Conservation (phyloP, 1,140 invertebrate genomes). For the Drosophila pseudoananassae region DNA sequence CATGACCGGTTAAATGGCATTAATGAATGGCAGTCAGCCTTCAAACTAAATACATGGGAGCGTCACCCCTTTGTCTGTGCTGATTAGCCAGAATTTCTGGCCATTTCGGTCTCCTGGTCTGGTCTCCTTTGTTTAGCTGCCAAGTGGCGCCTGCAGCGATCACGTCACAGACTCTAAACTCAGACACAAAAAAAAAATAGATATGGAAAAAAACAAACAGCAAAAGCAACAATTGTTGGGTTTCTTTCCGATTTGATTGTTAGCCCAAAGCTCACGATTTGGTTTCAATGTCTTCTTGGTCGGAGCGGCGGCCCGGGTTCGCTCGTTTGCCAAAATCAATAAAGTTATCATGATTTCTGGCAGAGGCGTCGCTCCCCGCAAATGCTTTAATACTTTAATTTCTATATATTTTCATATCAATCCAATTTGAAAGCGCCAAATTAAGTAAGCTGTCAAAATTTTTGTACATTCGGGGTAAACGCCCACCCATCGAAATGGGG, state of each 20-base stretch:
- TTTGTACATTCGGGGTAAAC: slow-evolving; percentile 54
- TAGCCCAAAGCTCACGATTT: slow-evolving; percentile 69
- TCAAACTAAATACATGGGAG: slow-evolving; percentile 69
- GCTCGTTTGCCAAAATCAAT: slow-evolving; percentile 74
- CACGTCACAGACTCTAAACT: slow-evolving; percentile 68
- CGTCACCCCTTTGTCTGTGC: slow-evolving; percentile 74
- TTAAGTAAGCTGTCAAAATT: slow-evolving; percentile 70
- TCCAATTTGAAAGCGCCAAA: slow-evolving; percentile 64
- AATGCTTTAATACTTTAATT: slow-evolving; percentile 62
- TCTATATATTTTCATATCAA: slow-evolving; percentile 54
- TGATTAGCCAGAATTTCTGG: slow-evolving; percentile 79
- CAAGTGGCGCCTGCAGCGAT: slow-evolving; percentile 80
- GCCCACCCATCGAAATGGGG: slow-evolving; percentile 53
- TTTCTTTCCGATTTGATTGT: slow-evolving; percentile 67
- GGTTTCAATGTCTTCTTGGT: slow-evolving; percentile 69
- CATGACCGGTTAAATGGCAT: slow-evolving; percentile 63
- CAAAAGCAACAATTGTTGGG: slow-evolving; percentile 58
- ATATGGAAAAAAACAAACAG: slow-evolving; percentile 1
- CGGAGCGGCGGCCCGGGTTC: not conserved
- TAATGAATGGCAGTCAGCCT: slow-evolving; percentile 78
- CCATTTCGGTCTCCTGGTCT: slow-evolving; percentile 36
- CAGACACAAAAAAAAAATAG: slow-evolving; percentile 29
- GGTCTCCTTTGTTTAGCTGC: slow-evolving; percentile 74
- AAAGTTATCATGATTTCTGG: slow-evolving; percentile 72
- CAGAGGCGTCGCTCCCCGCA: slow-evolving; percentile 56